A percentile compares a stretch with the other conserved stretches of the same genome.
Evolutionary conservation across 2,113 vertebrate species (phyloP).

Genomic region (Passer domesticus): DNA sequence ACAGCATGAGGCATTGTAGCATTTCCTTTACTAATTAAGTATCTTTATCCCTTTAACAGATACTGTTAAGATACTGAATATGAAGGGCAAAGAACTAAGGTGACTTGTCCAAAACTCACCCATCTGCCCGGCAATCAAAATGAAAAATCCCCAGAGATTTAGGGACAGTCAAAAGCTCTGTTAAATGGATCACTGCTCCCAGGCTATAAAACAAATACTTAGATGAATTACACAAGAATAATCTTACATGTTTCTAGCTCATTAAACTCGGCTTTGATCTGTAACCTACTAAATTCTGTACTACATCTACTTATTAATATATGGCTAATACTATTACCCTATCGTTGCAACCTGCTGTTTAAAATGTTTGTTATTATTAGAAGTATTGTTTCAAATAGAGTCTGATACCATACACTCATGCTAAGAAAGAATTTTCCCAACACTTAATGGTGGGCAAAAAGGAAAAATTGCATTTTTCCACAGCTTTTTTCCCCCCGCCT

Average conservation of each 20-base stretch:
- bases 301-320: background rate
- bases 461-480: background rate
- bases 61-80: background rate
- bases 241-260: background rate
- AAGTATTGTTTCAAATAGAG: background rate
- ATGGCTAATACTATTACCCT: background rate
- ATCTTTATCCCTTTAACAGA: background rate
- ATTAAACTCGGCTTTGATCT: constrained; percentile 18
- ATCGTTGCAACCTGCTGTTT: background rate
- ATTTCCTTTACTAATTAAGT: background rate
- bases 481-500: rapidly evolving
- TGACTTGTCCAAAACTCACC: background rate
- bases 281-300: background rate
- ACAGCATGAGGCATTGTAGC: background rate
- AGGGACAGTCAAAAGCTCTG: background rate
- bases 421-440: background rate
- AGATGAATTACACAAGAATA: background rate
- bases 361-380: background rate
- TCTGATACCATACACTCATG: background rate
- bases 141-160: background rate
- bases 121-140: background rate
- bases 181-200: background rate
- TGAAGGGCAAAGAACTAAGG: background rate
- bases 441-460: background rate
- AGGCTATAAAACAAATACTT: background rate